Conservation (phyloP, 2,797 vertebrate genomes). For the Enoplosus armatus region DNA sequence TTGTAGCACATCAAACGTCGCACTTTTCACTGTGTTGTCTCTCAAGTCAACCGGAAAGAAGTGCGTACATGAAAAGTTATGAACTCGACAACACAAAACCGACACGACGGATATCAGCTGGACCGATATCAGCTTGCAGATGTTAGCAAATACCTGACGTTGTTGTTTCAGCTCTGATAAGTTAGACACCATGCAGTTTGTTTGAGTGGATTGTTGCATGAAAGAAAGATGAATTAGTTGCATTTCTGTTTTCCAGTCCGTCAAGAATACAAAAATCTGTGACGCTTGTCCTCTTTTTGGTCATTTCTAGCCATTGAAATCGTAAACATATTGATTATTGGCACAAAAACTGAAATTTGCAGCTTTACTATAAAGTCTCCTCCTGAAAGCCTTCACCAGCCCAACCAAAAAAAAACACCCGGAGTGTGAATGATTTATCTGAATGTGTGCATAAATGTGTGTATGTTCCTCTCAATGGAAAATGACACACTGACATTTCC, state of each 20-base stretch:
- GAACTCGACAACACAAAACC: conserved; percentile 9
- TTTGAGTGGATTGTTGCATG: neutral
- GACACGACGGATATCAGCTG: neutral
- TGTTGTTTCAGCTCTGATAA: neutral
- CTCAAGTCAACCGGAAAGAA: conserved; percentile 49
- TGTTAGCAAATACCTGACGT: neutral
- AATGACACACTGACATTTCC: conserved; percentile 67
- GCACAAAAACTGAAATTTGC: neutral
- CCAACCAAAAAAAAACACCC: neutral
- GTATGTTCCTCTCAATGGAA: conserved; percentile 27
- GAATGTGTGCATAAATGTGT: conserved; percentile 5
- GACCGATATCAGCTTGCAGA: neutral
- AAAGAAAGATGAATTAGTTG: neutral
- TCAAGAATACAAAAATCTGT: neutral
- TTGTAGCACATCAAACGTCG: conserved; percentile 53
- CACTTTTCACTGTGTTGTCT: conserved; percentile 42
- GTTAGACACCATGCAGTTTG: neutral
- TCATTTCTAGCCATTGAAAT: neutral
- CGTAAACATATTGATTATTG: neutral
- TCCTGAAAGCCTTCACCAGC: neutral
- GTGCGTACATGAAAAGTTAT: conserved; percentile 38
- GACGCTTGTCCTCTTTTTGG: neutral
- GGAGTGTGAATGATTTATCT: conserved; percentile 1
- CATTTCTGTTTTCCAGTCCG: neutral
- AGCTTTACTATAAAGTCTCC: neutral